These are phyloP conservation scores for Coryphaenoides rupestris DNA, from an alignment of 2,113 vertebrate species.

Conservation along the genomic window DNA sequence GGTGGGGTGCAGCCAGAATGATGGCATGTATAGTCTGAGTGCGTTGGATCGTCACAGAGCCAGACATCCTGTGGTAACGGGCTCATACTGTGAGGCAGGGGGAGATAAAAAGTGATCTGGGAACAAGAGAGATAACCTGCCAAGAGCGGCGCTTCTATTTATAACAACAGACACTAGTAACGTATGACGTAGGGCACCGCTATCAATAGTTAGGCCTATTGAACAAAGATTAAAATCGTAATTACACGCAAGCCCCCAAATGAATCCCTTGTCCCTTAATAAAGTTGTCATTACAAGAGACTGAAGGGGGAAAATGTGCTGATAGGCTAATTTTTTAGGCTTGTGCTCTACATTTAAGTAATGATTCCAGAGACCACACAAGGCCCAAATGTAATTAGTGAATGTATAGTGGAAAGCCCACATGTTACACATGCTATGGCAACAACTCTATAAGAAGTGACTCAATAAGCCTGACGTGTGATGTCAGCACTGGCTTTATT, in stretches of 20 bases:
- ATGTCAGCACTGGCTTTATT: conserved; percentile 8
- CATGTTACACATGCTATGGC: conserved; percentile 4
- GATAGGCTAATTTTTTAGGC: conserved; percentile 67
- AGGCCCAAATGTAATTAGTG: conserved; percentile 73
- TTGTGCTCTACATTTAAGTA: conserved; percentile 66
- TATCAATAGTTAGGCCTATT: conserved; percentile 81
- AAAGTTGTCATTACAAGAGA: conserved; percentile 68
- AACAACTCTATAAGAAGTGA: conserved; percentile 16
- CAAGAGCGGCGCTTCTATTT: conserved; percentile 67
- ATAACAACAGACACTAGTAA: conserved; percentile 73
- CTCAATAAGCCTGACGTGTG: conserved; percentile 18
- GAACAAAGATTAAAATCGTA: conserved; percentile 72
- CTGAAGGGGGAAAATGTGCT: conserved; percentile 65
- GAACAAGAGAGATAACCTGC: conserved; percentile 61
- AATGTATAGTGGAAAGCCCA: conserved; percentile 48
- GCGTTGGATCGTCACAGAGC: conserved; percentile 48
- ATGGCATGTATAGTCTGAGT: conserved; percentile 50
- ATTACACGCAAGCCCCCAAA: conserved; percentile 56
- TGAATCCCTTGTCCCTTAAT: conserved; percentile 68
- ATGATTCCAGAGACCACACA: conserved; percentile 72
- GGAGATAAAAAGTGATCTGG: conserved; percentile 46
- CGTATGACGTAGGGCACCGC: conserved; percentile 69
- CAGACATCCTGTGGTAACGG: conserved; percentile 58
- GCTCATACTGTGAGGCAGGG: conserved; percentile 26
- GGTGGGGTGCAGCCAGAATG: conserved; percentile 28